phyloP scores from a whole-genome alignment of 1,140 invertebrate genomes.

The Panulirus ornatus region DNA sequence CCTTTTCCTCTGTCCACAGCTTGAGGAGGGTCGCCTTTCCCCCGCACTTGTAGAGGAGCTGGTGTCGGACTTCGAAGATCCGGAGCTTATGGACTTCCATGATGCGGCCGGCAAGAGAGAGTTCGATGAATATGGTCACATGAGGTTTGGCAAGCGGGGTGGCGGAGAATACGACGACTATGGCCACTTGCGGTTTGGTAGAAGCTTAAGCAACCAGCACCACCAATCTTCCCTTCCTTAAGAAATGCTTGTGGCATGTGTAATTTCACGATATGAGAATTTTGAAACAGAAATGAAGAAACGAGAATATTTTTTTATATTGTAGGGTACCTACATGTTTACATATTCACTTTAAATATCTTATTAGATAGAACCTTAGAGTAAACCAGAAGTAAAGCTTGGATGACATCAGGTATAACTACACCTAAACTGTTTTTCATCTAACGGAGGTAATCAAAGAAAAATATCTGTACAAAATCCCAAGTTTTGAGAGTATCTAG shows the following conservation, averaged over 20 bases:
- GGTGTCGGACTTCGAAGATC: slow-evolving; percentile 21
- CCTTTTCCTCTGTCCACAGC: not conserved
- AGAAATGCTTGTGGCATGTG: not conserved
- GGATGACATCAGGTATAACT: too few relatives aligned
- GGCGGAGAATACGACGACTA: slow-evolving; percentile 25
- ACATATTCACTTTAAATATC: too few relatives aligned
- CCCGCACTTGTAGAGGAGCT: slow-evolving; percentile 29
- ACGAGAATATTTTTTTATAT: too few relatives aligned
- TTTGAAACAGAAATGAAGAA: too few relatives aligned
- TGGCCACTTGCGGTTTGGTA: slow-evolving; percentile 21
- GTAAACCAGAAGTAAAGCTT: too few relatives aligned
- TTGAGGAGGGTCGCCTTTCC: slow-evolving; percentile 6
- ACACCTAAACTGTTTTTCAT: too few relatives aligned
- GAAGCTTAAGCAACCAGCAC: not conserved
- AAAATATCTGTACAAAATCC: too few relatives aligned
- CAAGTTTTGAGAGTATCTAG: too few relatives aligned
- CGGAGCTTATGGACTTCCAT: slow-evolving; percentile 12
- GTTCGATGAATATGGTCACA: slow-evolving; percentile 32
- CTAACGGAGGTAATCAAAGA: too few relatives aligned
- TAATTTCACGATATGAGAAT: too few relatives aligned
- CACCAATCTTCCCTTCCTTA: not conserved
- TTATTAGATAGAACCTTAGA: too few relatives aligned
- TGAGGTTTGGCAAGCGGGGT: slow-evolving; percentile 33
- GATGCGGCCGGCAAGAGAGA: slow-evolving; percentile 24
- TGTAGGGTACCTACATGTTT: too few relatives aligned